A percentile compares a stretch with the other conserved stretches of the same genome.
Evolutionary conservation across 2,113 vertebrate genomes (phyloP).

Genomic region (Phycodurus eques): DNA sequence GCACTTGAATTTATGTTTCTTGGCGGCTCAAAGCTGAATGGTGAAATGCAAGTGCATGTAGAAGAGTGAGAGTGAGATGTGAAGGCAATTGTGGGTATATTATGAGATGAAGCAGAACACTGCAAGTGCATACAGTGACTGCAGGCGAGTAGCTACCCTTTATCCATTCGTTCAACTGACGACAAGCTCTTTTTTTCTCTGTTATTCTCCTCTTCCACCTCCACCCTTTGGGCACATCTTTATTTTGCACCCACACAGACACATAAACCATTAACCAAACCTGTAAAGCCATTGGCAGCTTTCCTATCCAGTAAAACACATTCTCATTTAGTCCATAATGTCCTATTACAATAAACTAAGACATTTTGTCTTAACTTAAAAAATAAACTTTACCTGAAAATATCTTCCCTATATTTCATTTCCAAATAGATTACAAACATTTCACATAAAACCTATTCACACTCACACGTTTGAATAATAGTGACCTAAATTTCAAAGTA

Average conservation of each 20-base stretch:
- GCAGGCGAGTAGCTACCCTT: slow-evolving; percentile 26
- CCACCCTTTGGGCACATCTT: slow-evolving; percentile 22
- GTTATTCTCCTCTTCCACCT: slow-evolving; percentile 7
- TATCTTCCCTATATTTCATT: background rate
- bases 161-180: slow-evolving; percentile 17
- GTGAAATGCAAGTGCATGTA: background rate
- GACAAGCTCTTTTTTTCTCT: slow-evolving; percentile 16
- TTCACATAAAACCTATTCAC: background rate
- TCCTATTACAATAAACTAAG: background rate
- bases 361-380: background rate
- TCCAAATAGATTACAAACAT: background rate
- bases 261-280: slow-evolving; percentile 2
- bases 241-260: slow-evolving; percentile 13
- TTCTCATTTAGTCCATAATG: background rate
- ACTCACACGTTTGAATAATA: no score
- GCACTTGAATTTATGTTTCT: background rate
- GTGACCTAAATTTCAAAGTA: no score
- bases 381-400: background rate
- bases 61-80: slow-evolving; percentile 1
- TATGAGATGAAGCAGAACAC: slow-evolving; percentile 27
- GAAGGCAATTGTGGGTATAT: slow-evolving; percentile 13
- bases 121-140: slow-evolving; percentile 14
- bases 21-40: background rate
- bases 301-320: slow-evolving; percentile 11
- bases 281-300: slow-evolving; percentile 2